Conservation (phyloP, 2,113 vertebrate species). For the Lucifuga dentata region DNA sequence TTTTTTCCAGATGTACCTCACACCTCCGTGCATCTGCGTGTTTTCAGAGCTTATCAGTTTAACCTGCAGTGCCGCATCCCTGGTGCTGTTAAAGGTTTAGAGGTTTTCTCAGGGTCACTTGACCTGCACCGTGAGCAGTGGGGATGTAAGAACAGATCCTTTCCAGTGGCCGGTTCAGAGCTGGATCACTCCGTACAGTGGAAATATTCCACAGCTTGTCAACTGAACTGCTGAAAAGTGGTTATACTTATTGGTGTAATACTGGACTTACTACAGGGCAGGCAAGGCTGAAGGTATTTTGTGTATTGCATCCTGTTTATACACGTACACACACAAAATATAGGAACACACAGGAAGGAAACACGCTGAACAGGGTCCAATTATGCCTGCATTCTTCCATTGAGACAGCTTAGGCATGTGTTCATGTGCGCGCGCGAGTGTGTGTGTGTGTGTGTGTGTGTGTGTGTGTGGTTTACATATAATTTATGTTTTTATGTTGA, state of each 20-base stretch:
- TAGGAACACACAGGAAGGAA: slow-evolving; percentile 67
- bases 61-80: neutral
- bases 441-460: slow-evolving; percentile 24
- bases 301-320: slow-evolving; percentile 73
- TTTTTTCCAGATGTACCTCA: too few species aligned
- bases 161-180: slow-evolving; percentile 23
- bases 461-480: neutral
- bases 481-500: too few species aligned
- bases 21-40: too few species aligned
- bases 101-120: slow-evolving; percentile 10
- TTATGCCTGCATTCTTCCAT: slow-evolving; percentile 49
- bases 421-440: slow-evolving; percentile 15
- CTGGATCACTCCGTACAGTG: slow-evolving; percentile 6
- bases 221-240: slow-evolving; percentile 29
- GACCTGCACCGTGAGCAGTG: slow-evolving; percentile 12
- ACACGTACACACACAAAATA: slow-evolving; percentile 39
- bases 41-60: too few species aligned
- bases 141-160: slow-evolving; percentile 13
- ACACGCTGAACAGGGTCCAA: slow-evolving; percentile 34
- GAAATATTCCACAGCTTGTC: slow-evolving; percentile 36
- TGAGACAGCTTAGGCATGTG: slow-evolving; percentile 23
- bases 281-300: slow-evolving; percentile 50
- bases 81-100: neutral
- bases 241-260: slow-evolving; percentile 46
- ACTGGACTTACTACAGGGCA: too few species aligned